Evolutionary conservation across 2,888 invertebrate species (phyloP).

Genomic region (Panopea generosa): DNA sequence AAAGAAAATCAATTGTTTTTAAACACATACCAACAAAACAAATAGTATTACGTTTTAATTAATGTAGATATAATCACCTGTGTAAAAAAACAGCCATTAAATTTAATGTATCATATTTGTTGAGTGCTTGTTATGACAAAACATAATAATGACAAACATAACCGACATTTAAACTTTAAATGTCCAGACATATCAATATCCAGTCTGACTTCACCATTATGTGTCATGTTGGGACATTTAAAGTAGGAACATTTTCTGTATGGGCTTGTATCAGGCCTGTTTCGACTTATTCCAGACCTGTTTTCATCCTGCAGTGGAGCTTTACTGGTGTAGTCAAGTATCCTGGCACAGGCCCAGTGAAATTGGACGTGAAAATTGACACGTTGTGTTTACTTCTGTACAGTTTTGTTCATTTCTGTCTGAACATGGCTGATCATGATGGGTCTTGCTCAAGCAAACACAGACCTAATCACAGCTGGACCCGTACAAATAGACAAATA

Average conservation of each 20-base stretch:
- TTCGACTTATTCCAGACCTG: slow-evolving; percentile 4
- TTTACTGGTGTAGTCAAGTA: too few species aligned
- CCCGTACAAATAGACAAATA: too few species aligned
- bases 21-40: too few species aligned
- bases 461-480: neutral
- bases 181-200: slow-evolving; percentile 3
- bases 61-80: too few species aligned
- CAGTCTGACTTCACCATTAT: too few species aligned
- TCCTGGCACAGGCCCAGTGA: slow-evolving; percentile 57
- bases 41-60: too few species aligned
- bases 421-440: slow-evolving; percentile 29
- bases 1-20: too few species aligned
- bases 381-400: slow-evolving; percentile 28
- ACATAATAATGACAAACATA: too few species aligned
- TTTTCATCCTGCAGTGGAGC: slow-evolving; percentile 12
- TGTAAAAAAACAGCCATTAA: too few species aligned
- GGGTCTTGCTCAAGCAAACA: neutral
- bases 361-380: slow-evolving; percentile 22
- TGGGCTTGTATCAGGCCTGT: slow-evolving; percentile 28
- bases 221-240: slow-evolving; percentile 19
- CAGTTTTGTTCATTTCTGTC: slow-evolving; percentile 36
- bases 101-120: too few species aligned
- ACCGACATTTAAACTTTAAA: slow-evolving; percentile 12
- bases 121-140: too few species aligned
- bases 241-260: slow-evolving; percentile 19